These are phyloP conservation scores for Semicossyphus pulcher DNA, from an alignment of 2,113 vertebrate species.

Conservation along the genomic window DNA sequence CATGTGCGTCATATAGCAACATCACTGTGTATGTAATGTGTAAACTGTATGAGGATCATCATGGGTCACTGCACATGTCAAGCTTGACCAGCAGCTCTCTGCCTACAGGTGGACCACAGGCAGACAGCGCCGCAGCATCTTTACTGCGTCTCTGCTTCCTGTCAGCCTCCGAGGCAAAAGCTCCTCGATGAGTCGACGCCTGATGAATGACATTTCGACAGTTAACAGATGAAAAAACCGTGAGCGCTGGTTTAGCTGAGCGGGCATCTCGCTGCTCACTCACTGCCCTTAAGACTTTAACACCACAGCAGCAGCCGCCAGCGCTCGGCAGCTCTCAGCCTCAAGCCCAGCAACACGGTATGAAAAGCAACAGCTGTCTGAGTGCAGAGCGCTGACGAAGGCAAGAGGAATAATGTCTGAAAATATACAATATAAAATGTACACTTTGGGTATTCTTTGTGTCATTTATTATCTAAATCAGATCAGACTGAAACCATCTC, in stretches of 20 bases:
- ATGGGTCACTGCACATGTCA: neutral
- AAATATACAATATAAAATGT: no score
- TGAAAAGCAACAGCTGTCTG: slow-evolving; percentile 65
- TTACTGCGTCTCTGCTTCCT: slow-evolving; percentile 40
- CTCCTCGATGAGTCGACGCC: slow-evolving; percentile 32
- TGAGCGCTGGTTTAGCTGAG: slow-evolving; percentile 11
- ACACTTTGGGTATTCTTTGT: no score
- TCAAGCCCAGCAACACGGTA: slow-evolving; percentile 7
- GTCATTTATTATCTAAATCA: no score
- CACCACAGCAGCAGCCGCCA: slow-evolving; percentile 13
- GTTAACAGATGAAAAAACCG: slow-evolving; percentile 28
- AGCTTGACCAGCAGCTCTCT: neutral
- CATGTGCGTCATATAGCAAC: no score
- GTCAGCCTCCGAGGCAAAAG: slow-evolving; percentile 48
- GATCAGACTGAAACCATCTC: neutral
- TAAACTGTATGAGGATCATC: no score
- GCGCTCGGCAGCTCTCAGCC: slow-evolving; percentile 7
- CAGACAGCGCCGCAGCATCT: slow-evolving; percentile 6
- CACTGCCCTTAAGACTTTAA: slow-evolving; percentile 36
- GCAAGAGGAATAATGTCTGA: neutral
- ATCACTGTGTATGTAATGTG: neutral
- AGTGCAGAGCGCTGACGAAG: slow-evolving; percentile 1
- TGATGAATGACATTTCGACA: slow-evolving; percentile 65
- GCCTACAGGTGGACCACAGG: neutral
- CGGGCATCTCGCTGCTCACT: slow-evolving; percentile 5